phyloP scores from a whole-genome alignment of 1,140 invertebrate species.

The Pseudomyrmex flavicornis region DNA sequence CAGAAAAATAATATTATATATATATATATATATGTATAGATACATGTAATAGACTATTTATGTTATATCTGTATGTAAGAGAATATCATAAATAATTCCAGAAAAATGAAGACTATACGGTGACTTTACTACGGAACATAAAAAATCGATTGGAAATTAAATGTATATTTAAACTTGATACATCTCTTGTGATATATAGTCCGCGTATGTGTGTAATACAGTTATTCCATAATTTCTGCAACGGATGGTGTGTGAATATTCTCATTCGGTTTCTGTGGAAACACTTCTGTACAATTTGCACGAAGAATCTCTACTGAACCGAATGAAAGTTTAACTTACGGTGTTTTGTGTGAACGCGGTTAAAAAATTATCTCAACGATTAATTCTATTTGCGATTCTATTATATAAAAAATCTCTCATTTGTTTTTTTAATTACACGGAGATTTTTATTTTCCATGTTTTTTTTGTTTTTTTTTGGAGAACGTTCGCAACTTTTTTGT shows the following conservation, averaged over 20 bases:
- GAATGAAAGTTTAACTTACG: neutral
- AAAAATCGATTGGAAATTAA: slow-evolving; percentile 18
- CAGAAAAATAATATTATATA: slow-evolving; percentile 38
- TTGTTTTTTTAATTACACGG: neutral
- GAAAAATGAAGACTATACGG: slow-evolving; percentile 7
- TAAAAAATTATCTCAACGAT: no score
- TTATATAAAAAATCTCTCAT: neutral
- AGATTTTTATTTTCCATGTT: slow-evolving; percentile 19
- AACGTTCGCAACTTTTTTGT: neutral
- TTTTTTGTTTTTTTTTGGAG: neutral
- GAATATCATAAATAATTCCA: slow-evolving; percentile 19
- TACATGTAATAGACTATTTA: no score
- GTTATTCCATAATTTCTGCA: slow-evolving; percentile 1
- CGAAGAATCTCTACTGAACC: no score
- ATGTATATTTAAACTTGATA: slow-evolving; percentile 2
- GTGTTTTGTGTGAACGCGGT: neutral
- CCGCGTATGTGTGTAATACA: neutral
- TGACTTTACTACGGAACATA: neutral
- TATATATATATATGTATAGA: no score
- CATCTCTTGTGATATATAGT: neutral
- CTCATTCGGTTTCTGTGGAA: neutral
- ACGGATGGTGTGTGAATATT: neutral
- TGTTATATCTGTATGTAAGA: neutral
- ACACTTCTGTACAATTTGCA: neutral
- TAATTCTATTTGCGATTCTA: neutral